phyloP scores from a whole-genome alignment of 2,888 invertebrate species.

The Margaritifera margaritifera region DNA sequence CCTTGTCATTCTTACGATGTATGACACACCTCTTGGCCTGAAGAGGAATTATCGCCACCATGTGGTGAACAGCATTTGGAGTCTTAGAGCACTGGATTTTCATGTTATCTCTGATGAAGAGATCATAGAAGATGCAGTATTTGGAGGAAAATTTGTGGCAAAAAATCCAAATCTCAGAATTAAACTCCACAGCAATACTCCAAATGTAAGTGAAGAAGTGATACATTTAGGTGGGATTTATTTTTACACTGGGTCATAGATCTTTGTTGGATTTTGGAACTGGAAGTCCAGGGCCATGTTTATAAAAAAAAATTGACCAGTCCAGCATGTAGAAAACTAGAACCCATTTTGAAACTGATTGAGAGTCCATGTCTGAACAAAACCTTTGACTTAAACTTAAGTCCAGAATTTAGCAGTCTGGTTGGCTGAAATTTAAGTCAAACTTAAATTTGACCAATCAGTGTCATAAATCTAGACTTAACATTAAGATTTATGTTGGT shows the following conservation, averaged over 20 bases:
- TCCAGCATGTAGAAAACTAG: too few species aligned
- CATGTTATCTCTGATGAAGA: conserved; percentile 72
- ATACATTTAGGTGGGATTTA: not conserved
- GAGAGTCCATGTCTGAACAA: too few species aligned
- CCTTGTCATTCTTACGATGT: conserved; percentile 65
- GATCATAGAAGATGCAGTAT: conserved; percentile 72
- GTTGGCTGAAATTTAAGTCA: too few species aligned
- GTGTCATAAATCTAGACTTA: not conserved
- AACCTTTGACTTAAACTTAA: too few species aligned
- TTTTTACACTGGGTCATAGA: too few species aligned
- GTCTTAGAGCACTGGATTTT: conserved; percentile 69
- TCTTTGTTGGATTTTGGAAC: too few species aligned
- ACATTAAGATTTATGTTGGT: not conserved
- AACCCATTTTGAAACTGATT: too few species aligned
- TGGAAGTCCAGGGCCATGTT: too few species aligned
- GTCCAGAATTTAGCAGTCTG: too few species aligned
- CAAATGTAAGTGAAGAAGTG: conserved; percentile 41
- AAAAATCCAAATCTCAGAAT: conserved; percentile 53
- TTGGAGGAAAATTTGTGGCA: conserved; percentile 59
- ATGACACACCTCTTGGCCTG: conserved; percentile 70
- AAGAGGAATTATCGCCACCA: conserved; percentile 71
- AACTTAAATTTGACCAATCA: too few species aligned
- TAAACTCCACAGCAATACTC: conserved; percentile 54
- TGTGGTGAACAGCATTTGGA: conserved; percentile 71
- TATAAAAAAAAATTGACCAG: too few species aligned